A percentile compares a stretch with the other conserved stretches of the same genome.
Evolutionary conservation across 2,113 vertebrate genomes (phyloP).

Genomic region (Cacatua alba): DNA sequence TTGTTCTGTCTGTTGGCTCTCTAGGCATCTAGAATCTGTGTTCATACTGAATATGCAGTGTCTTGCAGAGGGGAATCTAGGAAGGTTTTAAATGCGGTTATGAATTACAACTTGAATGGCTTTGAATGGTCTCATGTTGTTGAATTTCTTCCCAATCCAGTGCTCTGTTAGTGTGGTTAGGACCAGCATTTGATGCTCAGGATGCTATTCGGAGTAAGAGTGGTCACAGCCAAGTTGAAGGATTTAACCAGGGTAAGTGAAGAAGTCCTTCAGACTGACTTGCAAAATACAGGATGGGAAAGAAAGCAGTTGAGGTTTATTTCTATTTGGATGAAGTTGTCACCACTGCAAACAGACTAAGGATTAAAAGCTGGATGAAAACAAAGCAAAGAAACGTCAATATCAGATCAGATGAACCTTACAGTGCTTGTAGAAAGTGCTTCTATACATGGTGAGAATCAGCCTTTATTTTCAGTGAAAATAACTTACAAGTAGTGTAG

Average conservation of each 20-base stretch:
- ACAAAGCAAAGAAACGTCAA: background rate
- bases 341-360: background rate
- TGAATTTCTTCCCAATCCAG: background rate
- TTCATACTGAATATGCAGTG: background rate
- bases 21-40: background rate
- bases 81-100: background rate
- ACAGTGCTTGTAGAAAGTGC: background rate
- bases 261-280: background rate
- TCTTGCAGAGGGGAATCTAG: background rate
- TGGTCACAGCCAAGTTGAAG: background rate
- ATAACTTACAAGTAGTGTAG: background rate
- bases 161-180: background rate
- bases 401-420: background rate
- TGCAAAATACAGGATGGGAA: background rate
- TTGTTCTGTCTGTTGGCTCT: background rate
- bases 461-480: background rate
- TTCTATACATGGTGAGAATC: background rate
- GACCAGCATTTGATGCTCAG: background rate
- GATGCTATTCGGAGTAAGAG: background rate
- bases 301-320: background rate
- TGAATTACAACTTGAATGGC: background rate
- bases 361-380: background rate
- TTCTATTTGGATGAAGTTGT: background rate
- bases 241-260: background rate
- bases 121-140: background rate